Evolutionary conservation across 2,888 invertebrate genomes (phyloP), one percentile per base, ranked within the genome.

Genomic region (Nomada flava): DNA sequence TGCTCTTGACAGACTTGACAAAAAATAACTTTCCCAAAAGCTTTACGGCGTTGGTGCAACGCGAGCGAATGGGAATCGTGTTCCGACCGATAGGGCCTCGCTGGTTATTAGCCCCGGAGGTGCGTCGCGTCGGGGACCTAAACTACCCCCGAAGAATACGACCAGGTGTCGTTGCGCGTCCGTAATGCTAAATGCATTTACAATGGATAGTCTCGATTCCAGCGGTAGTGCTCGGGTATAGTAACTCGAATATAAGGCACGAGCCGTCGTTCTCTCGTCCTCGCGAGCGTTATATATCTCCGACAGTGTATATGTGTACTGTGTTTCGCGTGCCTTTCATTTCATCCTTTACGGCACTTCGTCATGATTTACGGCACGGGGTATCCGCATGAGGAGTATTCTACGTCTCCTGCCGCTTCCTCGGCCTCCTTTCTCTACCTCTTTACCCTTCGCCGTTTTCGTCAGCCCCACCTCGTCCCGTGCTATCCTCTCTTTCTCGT

Each of bases 281-380:
- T 76, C 76, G 65, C 79, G 75, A 59, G 63, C 73, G 52, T 76
- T 78, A 83, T 80, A 80, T 80, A 85, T 81, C 69, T 70, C 59
- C 26, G 52, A 55, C 13, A 42, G n/a, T n/a, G 15, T 7, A 65
- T 36, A 10, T 60, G 36, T 50, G 64, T 52, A 52, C 79, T 67
- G 75, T 85, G 84, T 88, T 84, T 88, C 88, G 87, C 87, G 83
- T 87, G 86, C 83, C 88, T 87, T 87, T 89, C 88, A 78, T 88
- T 89, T 86, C 86, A 82, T 88, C 85, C 87, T 88, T 88, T 87
- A 88, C 87, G 88, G 87, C 84, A 85, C 87, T 87, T 87, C 86
- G 87, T 87, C 87, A 89, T 88, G 88, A 89, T 89, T 89, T 89
- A 89, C 83, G 84, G 79, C 88, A 89, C 83, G 84, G 79, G 76